These are phyloP conservation scores for Merodon equestris DNA, from an alignment of 2,888 invertebrate species.

Conservation along the genomic window DNA sequence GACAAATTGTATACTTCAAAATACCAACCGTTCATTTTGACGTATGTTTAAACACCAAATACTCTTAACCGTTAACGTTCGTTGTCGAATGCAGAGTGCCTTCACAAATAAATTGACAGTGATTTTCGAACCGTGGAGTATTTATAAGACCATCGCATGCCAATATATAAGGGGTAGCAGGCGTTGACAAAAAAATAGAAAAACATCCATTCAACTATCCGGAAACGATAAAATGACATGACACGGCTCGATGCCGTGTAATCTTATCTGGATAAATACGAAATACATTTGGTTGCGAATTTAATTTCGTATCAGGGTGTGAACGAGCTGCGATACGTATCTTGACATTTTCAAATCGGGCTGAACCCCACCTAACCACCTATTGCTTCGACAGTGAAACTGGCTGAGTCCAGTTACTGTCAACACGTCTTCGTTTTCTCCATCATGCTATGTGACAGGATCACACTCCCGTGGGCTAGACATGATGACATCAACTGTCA, in stretches of 20 bases:
- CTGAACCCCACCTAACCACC: too few relatives aligned
- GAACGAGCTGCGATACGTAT: too few relatives aligned
- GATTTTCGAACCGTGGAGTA: neutral
- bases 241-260: conserved; percentile 16
- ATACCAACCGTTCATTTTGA: conserved; percentile 38
- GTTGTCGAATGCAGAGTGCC: conserved; percentile 7
- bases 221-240: conserved; percentile 18
- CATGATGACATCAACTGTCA: too few relatives aligned
- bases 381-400: too few relatives aligned
- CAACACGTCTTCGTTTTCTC: too few relatives aligned
- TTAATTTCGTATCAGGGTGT: conserved; percentile 41
- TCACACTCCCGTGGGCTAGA: too few relatives aligned
- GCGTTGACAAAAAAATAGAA: too few relatives aligned
- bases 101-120: conserved; percentile 19
- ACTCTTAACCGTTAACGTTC: neutral
- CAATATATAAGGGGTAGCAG: too few relatives aligned
- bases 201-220: conserved; percentile 7
- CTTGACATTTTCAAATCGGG: too few relatives aligned
- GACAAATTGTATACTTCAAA: neutral
- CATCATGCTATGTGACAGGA: too few relatives aligned
- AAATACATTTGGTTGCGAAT: conserved; percentile 15
- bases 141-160: conserved; percentile 29
- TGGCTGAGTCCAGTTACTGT: too few relatives aligned
- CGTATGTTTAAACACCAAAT: too few relatives aligned
- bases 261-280: conserved; percentile 34